Evolutionary conservation across 2,113 vertebrate genomes (phyloP), one percentile per base, ranked within the genome.

Genomic region (Sphaerodactylus townsendi): DNA sequence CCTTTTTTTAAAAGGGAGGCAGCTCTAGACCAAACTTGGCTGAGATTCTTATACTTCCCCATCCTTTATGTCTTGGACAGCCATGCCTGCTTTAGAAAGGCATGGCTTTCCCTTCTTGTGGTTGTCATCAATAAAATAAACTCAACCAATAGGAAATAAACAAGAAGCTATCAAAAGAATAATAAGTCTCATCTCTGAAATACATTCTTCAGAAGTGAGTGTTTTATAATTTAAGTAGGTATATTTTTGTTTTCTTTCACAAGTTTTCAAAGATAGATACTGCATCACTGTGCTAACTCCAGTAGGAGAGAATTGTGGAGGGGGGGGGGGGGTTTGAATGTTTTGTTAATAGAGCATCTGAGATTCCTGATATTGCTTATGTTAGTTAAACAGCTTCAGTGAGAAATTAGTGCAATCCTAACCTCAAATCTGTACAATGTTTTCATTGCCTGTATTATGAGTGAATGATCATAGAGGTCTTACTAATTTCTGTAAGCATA

Each of bases 381-480:
- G 56, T 19, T 75, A 35, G 81, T 19, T 76, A 65, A 56, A 11
- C 19, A 66, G 3, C 25, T 66, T 66, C 33, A 68, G 23, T 56
- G 10, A 69, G 68, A 70, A 70, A 59, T 14, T 28, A 35, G 68
- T 76, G 25, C 19, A 68, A 48, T 46, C n/a, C 15, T 17, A 69
- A 41, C 37, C 10, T 53, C 56, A 62, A 41, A 28, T 30, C 7
- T 35, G 30, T 75, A 83, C 64, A 14, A 39, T 23, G 23, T 15
- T n/a, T 50, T 66, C 23, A 65, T 85, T 56, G 56, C 69, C 82
- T 88, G 74, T 23, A 50, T 89, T 87, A 84, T 72, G 87, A 85
- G 25, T 64, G 14, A 85, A 76, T 81, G 77, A 59, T 21, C 71
- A 3, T 39, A 72, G 82, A 85, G 74, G 68, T 64, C 85, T 81